A percentile compares a stretch with the other conserved stretches of the same genome.
These are phyloP conservation scores for Strix uralensis DNA, from an alignment of 2,113 vertebrate genomes.

Conservation along the genomic window DNA sequence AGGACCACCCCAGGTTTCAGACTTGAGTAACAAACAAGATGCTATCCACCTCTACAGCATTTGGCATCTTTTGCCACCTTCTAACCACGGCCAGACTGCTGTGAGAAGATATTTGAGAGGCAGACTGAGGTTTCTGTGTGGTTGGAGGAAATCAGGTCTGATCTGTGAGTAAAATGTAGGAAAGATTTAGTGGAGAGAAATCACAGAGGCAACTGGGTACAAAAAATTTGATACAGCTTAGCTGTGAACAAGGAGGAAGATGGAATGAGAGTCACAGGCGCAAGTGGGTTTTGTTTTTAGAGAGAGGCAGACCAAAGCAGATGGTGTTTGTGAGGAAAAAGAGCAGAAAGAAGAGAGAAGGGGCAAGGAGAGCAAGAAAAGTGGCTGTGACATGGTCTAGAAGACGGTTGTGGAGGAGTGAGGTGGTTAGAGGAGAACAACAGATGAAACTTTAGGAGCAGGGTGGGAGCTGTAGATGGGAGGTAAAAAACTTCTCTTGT, in stretches of 20 bases:
- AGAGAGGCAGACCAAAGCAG: neutral
- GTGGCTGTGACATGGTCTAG: neutral
- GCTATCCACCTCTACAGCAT: neutral
- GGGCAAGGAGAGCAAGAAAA: neutral
- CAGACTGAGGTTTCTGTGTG: neutral
- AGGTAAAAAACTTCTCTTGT: neutral
- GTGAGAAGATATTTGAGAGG: neutral
- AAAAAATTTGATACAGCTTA: neutral
- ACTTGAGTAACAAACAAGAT: neutral
- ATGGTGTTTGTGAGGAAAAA: neutral
- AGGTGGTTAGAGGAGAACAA: neutral
- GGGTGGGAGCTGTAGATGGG: neutral
- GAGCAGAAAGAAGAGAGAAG: neutral
- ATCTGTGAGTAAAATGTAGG: neutral
- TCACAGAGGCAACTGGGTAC: neutral
- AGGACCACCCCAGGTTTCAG: neutral
- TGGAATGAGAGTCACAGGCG: neutral
- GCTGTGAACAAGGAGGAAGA: neutral
- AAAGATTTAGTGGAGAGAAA: neutral
- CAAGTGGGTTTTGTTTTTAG: neutral
- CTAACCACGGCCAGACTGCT: neutral
- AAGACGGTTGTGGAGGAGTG: neutral
- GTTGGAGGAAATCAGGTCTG: neutral
- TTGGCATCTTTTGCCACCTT: neutral
- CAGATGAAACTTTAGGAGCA: neutral